Conservation (phyloP, 1,140 invertebrate species). For the Drosophila varians region DNA sequence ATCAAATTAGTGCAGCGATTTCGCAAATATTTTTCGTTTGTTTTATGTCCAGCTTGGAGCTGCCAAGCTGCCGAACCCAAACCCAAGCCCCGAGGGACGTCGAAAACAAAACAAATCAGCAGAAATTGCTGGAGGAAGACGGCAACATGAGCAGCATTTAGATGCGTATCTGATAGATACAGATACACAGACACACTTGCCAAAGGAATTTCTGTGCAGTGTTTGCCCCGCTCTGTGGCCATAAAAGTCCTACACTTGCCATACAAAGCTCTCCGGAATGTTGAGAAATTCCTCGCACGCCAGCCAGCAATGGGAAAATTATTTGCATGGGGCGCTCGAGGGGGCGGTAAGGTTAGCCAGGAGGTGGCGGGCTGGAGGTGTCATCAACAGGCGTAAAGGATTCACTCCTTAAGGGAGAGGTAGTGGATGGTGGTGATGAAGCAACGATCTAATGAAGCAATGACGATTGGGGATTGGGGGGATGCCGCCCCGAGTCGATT, state of each 20-base stretch:
- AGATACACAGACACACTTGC: slow-evolving; percentile 31
- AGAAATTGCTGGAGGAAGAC: slow-evolving; percentile 38
- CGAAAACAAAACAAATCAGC: slow-evolving; percentile 53
- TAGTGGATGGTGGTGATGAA: not conserved
- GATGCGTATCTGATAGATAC: slow-evolving; percentile 62
- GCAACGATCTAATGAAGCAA: slow-evolving; percentile 56
- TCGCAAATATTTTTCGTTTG: slow-evolving; percentile 49
- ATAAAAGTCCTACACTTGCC: slow-evolving; percentile 68
- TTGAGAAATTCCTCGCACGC: slow-evolving; percentile 71
- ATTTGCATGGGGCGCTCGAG: slow-evolving; percentile 53
- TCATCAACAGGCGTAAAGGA: slow-evolving; percentile 66
- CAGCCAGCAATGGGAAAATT: slow-evolving; percentile 61
- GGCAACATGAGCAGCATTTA: slow-evolving; percentile 59
- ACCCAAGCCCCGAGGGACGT: slow-evolving; percentile 17
- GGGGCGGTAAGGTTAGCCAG: slow-evolving; percentile 4
- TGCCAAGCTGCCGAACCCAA: no score
- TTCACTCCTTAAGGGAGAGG: slow-evolving; percentile 6
- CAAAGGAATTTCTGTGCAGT: slow-evolving; percentile 42
- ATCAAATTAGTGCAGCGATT: slow-evolving; percentile 62
- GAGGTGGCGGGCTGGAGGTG: slow-evolving; percentile 6
- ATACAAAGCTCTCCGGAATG: slow-evolving; percentile 34
- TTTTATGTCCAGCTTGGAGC: slow-evolving; percentile 31
- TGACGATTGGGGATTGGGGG: slow-evolving; percentile 62
- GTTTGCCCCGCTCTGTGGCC: slow-evolving; percentile 16
- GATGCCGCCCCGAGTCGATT: slow-evolving; percentile 58